These are phyloP conservation scores for Cranoglanis bouderius DNA, from an alignment of 2,113 vertebrate species.

Conservation along the genomic window DNA sequence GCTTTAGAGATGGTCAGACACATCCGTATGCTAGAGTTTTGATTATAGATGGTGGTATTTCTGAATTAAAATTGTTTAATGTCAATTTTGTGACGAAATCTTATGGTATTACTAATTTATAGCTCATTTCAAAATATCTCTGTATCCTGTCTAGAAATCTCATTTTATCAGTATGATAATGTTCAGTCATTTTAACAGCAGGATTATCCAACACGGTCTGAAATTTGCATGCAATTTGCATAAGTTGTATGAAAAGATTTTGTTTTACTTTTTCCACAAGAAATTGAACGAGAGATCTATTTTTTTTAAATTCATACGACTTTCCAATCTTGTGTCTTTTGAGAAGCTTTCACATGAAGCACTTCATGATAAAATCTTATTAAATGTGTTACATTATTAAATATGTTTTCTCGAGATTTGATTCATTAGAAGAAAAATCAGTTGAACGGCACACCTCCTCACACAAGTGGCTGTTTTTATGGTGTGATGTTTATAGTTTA, in stretches of 20 bases:
- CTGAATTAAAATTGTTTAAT: not conserved
- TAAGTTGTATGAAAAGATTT: not conserved
- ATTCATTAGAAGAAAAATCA: not conserved
- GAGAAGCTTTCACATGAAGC: not conserved
- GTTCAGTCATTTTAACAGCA: not conserved
- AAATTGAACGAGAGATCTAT: not conserved
- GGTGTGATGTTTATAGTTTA: not conserved
- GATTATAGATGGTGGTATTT: not conserved
- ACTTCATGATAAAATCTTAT: not conserved
- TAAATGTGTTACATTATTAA: not conserved
- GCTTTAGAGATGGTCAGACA: not conserved
- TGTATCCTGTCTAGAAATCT: not conserved
- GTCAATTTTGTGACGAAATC: not conserved
- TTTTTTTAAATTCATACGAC: not conserved
- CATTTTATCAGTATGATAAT: not conserved
- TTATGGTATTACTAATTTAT: not conserved
- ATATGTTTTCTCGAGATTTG: not conserved
- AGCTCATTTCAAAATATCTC: not conserved
- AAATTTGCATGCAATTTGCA: constrained; percentile 1
- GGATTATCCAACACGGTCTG: not conserved
- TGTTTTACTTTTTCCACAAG: not conserved
- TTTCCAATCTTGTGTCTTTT: not conserved
- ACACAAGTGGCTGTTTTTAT: not conserved
- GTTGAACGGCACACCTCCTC: not conserved
- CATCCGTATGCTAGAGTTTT: not conserved